Percentiles rank a stretch among this genome's conserved stretches.
These are phyloP conservation scores for Aphidoletes aphidimyza DNA, from an alignment of 2,888 invertebrate genomes.

Conservation along the genomic window DNA sequence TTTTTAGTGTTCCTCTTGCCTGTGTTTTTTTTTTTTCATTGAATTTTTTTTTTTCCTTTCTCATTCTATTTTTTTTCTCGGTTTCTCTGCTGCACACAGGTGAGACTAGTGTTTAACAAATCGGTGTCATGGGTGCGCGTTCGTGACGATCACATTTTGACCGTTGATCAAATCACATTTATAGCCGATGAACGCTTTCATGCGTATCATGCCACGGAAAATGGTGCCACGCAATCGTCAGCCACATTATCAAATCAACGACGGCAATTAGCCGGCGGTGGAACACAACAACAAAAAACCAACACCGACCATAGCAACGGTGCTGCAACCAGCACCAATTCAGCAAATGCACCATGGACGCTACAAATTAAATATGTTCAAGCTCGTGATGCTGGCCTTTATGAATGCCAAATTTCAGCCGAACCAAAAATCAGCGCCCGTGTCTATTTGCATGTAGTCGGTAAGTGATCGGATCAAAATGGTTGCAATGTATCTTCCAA, in stretches of 20 bases:
- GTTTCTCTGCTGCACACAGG: slow-evolving; percentile 64
- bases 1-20: too few relatives aligned
- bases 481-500: background rate
- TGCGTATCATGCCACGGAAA: slow-evolving; percentile 78
- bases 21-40: background rate
- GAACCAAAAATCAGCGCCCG: slow-evolving; percentile 95
- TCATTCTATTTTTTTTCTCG: background rate
- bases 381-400: slow-evolving; percentile 88
- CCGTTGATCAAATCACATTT: slow-evolving; percentile 86
- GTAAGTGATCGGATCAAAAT: slow-evolving; percentile 71
- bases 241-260: slow-evolving; percentile 44
- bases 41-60: background rate
- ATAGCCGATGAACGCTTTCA: slow-evolving; percentile 93
- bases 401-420: slow-evolving; percentile 95
- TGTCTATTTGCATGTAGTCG: slow-evolving; percentile 90
- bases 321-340: background rate
- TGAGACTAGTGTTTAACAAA: slow-evolving; percentile 91
- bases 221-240: slow-evolving; percentile 64
- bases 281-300: too few relatives aligned
- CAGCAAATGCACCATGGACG: slow-evolving; percentile 76
- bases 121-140: slow-evolving; percentile 92
- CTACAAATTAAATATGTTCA: slow-evolving; percentile 92
- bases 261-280: slow-evolving; percentile 7
- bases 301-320: background rate
- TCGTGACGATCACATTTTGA: slow-evolving; percentile 89